Base-by-base conservation (phyloP, 2,888 invertebrate species). In the Tromatobia lineatoria region DNA sequence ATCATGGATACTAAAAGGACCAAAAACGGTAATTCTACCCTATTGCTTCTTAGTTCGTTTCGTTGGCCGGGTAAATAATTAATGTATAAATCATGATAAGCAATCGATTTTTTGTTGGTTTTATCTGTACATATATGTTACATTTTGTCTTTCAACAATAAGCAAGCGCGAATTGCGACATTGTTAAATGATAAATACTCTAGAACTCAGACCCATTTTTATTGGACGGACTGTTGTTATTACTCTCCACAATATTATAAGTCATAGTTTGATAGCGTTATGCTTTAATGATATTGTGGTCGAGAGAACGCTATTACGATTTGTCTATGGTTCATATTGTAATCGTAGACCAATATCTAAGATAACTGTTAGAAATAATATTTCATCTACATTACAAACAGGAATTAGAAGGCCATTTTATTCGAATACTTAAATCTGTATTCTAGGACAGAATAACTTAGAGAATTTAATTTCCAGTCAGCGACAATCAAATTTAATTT, bases 321-420 rank as follows among this genome's bases (percentile, higher is more conserved):
- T 42, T 11, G 45, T n/a, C 23, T 59, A 59, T 73, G 54, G 57
- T 54, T 71, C 54, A 54, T 57, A 57, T 71, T 57, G 54, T 38
- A 71, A 71, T 57, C 57, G 23, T 71, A 42, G 42, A 71, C 23
- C 71, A 57, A 10, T 52, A 52, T 52, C 52, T 20, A 3, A 52
- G 18, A 52, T 10, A 52, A 20, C 20, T 18, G 10, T 50, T 18
- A 50, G 7, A 18, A 52, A 20, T 52, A 7, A 20, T 7, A 52
- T 18, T 18, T 1, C 0, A 20, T 2, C 4, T 52, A 18, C 18
- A 20, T 52, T 52, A 20, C 18, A n/a, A 52, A 18, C 18, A 3
- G 1, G 3, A 18, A 52, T n/a, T 52, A 0, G 18, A 18, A 18
- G 3, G 52, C n/a, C 1, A 18, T 6, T 18, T 52, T 18, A 52